Evolutionary conservation across 2,888 invertebrate species (phyloP).

Genomic region (Listrodromus nycthemerus): DNA sequence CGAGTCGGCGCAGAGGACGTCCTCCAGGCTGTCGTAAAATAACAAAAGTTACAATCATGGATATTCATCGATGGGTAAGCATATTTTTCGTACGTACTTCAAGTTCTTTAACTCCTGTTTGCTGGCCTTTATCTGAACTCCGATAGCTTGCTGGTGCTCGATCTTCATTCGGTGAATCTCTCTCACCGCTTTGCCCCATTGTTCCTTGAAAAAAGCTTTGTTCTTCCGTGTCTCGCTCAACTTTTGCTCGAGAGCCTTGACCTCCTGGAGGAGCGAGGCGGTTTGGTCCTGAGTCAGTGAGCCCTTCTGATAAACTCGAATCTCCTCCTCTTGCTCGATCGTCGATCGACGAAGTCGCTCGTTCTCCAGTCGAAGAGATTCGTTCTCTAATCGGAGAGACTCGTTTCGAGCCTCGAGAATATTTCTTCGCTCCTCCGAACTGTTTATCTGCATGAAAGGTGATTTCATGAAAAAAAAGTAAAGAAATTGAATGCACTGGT

Average conservation of each 20-base stretch:
- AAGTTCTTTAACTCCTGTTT: slow-evolving; percentile 80
- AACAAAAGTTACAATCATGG: slow-evolving; percentile 22
- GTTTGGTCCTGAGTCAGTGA: slow-evolving; percentile 89
- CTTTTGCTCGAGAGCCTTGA: slow-evolving; percentile 88
- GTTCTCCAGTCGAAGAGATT: slow-evolving; percentile 76
- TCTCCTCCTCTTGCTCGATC: slow-evolving; percentile 75
- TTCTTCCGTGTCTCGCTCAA: slow-evolving; percentile 88
- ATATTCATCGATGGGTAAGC: not conserved
- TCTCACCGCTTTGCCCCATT: slow-evolving; percentile 89
- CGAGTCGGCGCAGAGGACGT: slow-evolving; percentile 78
- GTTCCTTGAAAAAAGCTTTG: slow-evolving; percentile 91
- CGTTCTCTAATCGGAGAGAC: slow-evolving; percentile 76
- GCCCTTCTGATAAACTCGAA: slow-evolving; percentile 84
- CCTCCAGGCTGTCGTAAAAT: slow-evolving; percentile 75
- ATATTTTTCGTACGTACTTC: slow-evolving; percentile 73
- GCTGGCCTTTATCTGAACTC: slow-evolving; percentile 85
- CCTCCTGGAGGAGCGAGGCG: slow-evolving; percentile 88
- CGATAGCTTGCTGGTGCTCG: slow-evolving; percentile 85
- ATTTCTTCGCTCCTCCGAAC: slow-evolving; percentile 76
- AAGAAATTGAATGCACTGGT: too few relatives aligned
- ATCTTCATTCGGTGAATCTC: slow-evolving; percentile 89
- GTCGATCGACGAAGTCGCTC: slow-evolving; percentile 73
- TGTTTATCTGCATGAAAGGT: slow-evolving; percentile 37
- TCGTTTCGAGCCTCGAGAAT: slow-evolving; percentile 76
- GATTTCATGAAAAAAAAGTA: not conserved